A percentile compares a stretch with the other conserved stretches of the same genome.
These are phyloP conservation scores for Koerneria pararmatus DNA, from an alignment of 2,888 invertebrate species.

Conservation along the genomic window DNA sequence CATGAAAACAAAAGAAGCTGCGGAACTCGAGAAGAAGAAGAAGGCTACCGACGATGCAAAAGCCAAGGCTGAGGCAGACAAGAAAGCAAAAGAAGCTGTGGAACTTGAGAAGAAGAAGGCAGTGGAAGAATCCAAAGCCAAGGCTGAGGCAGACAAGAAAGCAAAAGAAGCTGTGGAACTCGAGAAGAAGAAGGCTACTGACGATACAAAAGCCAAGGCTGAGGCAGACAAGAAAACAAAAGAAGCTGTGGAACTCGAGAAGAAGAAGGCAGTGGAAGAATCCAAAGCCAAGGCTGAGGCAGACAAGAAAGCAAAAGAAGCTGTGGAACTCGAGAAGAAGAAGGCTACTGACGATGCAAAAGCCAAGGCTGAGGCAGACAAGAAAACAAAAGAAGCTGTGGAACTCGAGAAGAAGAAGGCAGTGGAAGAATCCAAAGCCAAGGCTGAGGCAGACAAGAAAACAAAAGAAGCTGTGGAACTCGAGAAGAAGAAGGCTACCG, in stretches of 20 bases:
- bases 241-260: slow-evolving; percentile 7
- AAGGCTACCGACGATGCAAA: slow-evolving; percentile 13
- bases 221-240: slow-evolving; percentile 19
- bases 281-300: slow-evolving; percentile 18
- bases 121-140: slow-evolving; percentile 2
- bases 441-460: slow-evolving; percentile 9
- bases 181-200: slow-evolving; percentile 13
- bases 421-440: slow-evolving; percentile 16
- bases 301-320: background rate
- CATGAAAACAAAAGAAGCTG: too few species aligned
- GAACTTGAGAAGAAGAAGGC: slow-evolving; percentile 14
- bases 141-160: slow-evolving; percentile 18
- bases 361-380: slow-evolving; percentile 10
- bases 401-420: slow-evolving; percentile 10
- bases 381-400: background rate
- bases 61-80: slow-evolving; percentile 10
- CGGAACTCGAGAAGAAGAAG: slow-evolving; percentile 20
- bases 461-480: background rate
- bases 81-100: slow-evolving; percentile 13
- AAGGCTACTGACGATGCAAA: background rate
- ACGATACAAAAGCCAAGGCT: slow-evolving; percentile 20
- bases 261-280: slow-evolving; percentile 17
- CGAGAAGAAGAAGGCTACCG: background rate
- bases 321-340: slow-evolving; percentile 11
- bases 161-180: background rate